A percentile compares a stretch with the other conserved stretches of the same genome.
Conservation (phyloP, 2,113 vertebrate genomes). For the Columbina picui region DNA sequence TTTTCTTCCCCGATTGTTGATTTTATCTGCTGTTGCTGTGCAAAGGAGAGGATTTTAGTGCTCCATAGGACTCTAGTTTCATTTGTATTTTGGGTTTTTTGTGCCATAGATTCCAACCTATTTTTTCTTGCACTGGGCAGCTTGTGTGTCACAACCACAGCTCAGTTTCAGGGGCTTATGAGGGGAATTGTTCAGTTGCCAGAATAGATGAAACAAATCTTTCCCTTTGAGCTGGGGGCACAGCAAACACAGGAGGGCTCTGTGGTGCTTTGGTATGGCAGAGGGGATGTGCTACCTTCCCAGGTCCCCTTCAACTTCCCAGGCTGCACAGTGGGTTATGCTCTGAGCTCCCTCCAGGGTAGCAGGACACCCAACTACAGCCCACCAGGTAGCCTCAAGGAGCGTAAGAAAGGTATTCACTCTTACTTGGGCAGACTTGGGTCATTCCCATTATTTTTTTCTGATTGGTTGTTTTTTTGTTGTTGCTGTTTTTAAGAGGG, state of each 20-base stretch:
- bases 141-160: background rate
- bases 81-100: background rate
- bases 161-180: conserved; percentile 24
- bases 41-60: background rate
- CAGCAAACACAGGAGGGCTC: background rate
- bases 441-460: background rate
- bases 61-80: background rate
- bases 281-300: background rate
- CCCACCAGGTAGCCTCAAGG: conserved; percentile 47
- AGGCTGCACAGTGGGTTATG: background rate
- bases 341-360: conserved; percentile 43
- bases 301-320: conserved; percentile 39
- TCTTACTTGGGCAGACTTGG: background rate
- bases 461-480: background rate
- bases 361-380: background rate
- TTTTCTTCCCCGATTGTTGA: background rate
- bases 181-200: conserved; percentile 15
- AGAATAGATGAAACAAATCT: conserved; percentile 40
- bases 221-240: conserved; percentile 15
- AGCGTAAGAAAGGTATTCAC: conserved; percentile 31
- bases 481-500: background rate
- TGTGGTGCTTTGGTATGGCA: background rate
- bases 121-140: conserved; percentile 24
- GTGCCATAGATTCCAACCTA: background rate
- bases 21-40: background rate